Conservation (phyloP, 2,113 vertebrate species). For the Clinocottus analis region DNA sequence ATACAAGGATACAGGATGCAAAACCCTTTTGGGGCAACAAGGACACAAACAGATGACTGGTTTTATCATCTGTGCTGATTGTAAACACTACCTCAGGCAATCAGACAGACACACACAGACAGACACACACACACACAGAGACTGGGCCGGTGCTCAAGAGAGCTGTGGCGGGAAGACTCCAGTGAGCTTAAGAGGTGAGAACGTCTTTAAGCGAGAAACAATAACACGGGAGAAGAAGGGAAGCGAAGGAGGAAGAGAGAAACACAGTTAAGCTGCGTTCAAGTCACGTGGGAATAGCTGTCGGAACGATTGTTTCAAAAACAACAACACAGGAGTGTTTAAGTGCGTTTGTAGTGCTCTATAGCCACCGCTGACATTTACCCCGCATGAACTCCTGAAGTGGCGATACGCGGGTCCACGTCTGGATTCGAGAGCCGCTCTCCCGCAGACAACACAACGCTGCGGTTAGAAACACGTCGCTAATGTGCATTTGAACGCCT, state of each 20-base stretch:
- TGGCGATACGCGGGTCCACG: slow-evolving; percentile 1
- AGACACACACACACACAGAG: slow-evolving; percentile 18
- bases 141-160: slow-evolving; percentile 22
- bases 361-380: background rate
- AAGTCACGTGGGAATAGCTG: slow-evolving; percentile 27
- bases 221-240: slow-evolving; percentile 14
- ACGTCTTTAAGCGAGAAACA: slow-evolving; percentile 34
- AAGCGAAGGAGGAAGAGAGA: slow-evolving; percentile 23
- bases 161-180: slow-evolving; percentile 26
- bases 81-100: slow-evolving; percentile 25
- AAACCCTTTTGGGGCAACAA: slow-evolving; percentile 4
- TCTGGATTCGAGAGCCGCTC: slow-evolving; percentile 14
- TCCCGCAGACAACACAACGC: background rate
- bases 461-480: background rate
- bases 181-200: slow-evolving; percentile 43
- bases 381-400: background rate
- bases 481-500: background rate
- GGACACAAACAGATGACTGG: slow-evolving; percentile 10
- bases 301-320: slow-evolving; percentile 28
- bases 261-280: slow-evolving; percentile 20
- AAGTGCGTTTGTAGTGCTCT: background rate
- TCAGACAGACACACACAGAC: background rate
- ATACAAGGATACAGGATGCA: background rate
- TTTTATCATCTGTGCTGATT: slow-evolving; percentile 28
- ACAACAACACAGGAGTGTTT: slow-evolving; percentile 2